phyloP scores from a whole-genome alignment of 2,797 vertebrate species.

The Gymnodraco acuticeps region DNA sequence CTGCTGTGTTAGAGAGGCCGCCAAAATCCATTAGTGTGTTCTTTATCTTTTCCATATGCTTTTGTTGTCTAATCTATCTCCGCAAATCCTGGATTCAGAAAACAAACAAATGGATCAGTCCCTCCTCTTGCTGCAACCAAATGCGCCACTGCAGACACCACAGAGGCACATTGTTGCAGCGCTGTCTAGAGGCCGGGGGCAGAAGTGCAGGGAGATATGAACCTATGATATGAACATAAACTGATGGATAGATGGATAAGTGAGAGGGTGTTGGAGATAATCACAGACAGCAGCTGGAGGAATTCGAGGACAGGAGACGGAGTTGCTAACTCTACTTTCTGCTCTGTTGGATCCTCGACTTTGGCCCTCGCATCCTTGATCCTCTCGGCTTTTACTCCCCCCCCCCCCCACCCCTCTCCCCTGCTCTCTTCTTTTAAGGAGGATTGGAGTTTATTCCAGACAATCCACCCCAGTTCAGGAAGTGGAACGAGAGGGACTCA shows the following conservation, averaged over 20 bases:
- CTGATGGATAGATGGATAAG: background rate
- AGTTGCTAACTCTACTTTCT: slow-evolving; percentile 65
- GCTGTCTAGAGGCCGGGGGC: slow-evolving; percentile 63
- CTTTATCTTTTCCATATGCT: slow-evolving; percentile 87
- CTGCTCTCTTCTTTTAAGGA: slow-evolving; percentile 75
- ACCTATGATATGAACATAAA: too few relatives aligned
- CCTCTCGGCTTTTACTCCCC: slow-evolving; percentile 69
- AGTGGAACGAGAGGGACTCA: slow-evolving; percentile 81
- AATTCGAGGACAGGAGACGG: slow-evolving; percentile 48
- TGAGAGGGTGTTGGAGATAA: slow-evolving; percentile 42
- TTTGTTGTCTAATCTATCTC: slow-evolving; percentile 90
- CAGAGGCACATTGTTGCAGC: slow-evolving; percentile 50
- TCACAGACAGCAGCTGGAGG: slow-evolving; percentile 26
- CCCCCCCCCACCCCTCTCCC: slow-evolving; percentile 13
- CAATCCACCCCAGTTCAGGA: slow-evolving; percentile 82
- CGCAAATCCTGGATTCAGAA: slow-evolving; percentile 88
- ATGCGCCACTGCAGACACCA: slow-evolving; percentile 44
- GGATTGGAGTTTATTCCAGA: slow-evolving; percentile 85
- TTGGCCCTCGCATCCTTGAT: slow-evolving; percentile 75
- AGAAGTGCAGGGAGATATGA: slow-evolving; percentile 45
- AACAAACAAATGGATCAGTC: slow-evolving; percentile 87
- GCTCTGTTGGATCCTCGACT: slow-evolving; percentile 69
- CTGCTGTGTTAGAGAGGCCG: slow-evolving; percentile 66
- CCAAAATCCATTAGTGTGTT: slow-evolving; percentile 90
- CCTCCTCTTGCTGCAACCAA: slow-evolving; percentile 54